Percentiles rank a stretch among this genome's conserved stretches.
Conservation (phyloP, 2,888 invertebrate genomes). For the Philopedon plagiatum region DNA sequence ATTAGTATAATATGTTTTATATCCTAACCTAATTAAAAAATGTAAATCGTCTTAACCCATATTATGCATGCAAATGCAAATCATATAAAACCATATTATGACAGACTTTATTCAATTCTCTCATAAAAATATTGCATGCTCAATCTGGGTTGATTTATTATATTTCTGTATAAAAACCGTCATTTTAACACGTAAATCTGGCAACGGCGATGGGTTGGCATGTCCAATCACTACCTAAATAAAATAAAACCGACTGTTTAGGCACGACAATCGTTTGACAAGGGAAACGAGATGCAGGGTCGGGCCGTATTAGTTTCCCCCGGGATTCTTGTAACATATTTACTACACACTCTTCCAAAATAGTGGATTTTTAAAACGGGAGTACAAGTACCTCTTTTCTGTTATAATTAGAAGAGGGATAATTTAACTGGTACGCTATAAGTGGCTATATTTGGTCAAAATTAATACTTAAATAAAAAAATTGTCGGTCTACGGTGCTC, state of each 20-base stretch:
- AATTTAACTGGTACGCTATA: no score
- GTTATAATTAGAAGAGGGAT: no score
- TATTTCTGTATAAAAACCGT: neutral
- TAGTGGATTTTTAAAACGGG: no score
- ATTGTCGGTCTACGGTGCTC: no score
- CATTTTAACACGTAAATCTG: conserved; percentile 3
- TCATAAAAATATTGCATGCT: neutral
- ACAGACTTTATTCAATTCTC: neutral
- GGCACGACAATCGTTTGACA: conserved; percentile 15
- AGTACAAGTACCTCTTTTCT: no score
- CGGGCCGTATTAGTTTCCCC: neutral
- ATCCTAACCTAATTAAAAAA: no score
- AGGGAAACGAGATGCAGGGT: neutral
- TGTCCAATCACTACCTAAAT: conserved; percentile 20
- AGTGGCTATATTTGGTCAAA: no score
- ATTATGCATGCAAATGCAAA: neutral
- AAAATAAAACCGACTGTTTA: conserved; percentile 10
- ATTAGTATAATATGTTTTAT: no score
- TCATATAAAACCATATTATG: neutral
- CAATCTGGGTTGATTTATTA: neutral
- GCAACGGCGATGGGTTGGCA: conserved; percentile 10
- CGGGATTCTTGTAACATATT: no score
- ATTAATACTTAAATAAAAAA: no score
- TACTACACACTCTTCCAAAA: no score
- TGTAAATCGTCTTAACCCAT: no score